phyloP scores from a whole-genome alignment of 2,113 vertebrate species.

The Vulpes ferrilata region DNA sequence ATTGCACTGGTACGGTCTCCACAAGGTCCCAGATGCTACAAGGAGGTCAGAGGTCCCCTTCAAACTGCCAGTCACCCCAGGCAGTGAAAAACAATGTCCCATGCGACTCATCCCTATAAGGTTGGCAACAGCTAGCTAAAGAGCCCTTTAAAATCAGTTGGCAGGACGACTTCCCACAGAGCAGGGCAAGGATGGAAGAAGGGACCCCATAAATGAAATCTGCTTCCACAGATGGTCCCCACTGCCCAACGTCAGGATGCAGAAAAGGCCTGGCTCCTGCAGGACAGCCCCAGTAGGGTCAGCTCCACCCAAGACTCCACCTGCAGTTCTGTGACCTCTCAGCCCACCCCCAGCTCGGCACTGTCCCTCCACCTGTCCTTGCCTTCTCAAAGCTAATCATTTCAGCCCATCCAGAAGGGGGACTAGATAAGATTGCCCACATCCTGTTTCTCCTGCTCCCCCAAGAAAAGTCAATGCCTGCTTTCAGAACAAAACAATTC shows the following conservation, averaged over 20 bases:
- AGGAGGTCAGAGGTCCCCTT: slow-evolving; percentile 63
- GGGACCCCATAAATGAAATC: neutral
- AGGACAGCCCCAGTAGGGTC: neutral
- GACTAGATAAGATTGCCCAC: neutral
- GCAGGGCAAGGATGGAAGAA: neutral
- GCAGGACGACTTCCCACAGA: neutral
- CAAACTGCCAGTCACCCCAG: slow-evolving; percentile 53
- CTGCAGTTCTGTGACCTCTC: neutral
- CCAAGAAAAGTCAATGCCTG: neutral
- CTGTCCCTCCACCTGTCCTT: neutral
- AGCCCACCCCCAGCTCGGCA: neutral
- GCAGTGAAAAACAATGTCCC: slow-evolving; percentile 5
- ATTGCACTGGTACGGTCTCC: neutral
- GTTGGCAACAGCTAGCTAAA: slow-evolving; percentile 46
- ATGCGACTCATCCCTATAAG: neutral
- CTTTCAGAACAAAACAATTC: slow-evolving; percentile 1
- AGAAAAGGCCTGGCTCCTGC: neutral
- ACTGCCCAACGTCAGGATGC: neutral
- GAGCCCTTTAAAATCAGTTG: slow-evolving; percentile 14
- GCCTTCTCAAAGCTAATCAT: neutral
- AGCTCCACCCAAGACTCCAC: neutral
- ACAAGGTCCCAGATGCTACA: slow-evolving; percentile 57
- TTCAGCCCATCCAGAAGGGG: neutral
- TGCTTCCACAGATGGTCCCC: neutral
- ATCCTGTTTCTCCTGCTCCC: slow-evolving; percentile 8